These are phyloP conservation scores for Microctenopoma steveboyesi DNA, from an alignment of 2,797 vertebrate species.

Conservation along the genomic window DNA sequence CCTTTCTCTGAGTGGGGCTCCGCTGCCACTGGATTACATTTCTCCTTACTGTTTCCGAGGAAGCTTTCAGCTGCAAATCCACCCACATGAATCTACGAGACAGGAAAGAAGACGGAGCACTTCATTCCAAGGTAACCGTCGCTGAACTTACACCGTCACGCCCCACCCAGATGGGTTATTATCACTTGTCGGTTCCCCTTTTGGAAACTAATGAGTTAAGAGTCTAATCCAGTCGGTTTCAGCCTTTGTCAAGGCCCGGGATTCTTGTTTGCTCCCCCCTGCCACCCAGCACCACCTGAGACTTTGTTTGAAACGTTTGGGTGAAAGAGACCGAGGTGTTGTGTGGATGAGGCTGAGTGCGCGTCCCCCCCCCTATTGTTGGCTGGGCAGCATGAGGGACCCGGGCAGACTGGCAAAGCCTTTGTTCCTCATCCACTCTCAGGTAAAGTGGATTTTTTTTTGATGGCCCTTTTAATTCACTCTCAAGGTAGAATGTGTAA, in stretches of 20 bases:
- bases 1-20: conserved; percentile 62
- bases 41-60: conserved; percentile 63
- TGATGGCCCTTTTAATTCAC: conserved; percentile 19
- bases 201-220: conserved; percentile 32
- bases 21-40: conserved; percentile 75
- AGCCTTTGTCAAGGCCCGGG: background rate
- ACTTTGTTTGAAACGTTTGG: conserved; percentile 41
- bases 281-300: conserved; percentile 29
- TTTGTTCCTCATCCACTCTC: conserved; percentile 77
- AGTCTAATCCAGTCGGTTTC: background rate
- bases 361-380: conserved; percentile 62
- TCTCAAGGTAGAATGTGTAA: background rate
- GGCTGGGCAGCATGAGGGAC: conserved; percentile 68
- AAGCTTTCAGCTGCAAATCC: conserved; percentile 75
- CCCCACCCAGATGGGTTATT: conserved; percentile 64
- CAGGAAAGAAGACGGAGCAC: conserved; percentile 72
- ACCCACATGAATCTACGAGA: conserved; percentile 76
- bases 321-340: conserved; percentile 10
- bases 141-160: conserved; percentile 24
- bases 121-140: conserved; percentile 72
- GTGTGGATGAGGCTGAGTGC: conserved; percentile 53
- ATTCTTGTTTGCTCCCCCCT: background rate
- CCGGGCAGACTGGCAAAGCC: conserved; percentile 72
- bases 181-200: conserved; percentile 42
- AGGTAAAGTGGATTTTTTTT: conserved; percentile 51